These are phyloP conservation scores for Denticeps clupeoides DNA, from an alignment of 2,797 vertebrate species.

Conservation along the genomic window DNA sequence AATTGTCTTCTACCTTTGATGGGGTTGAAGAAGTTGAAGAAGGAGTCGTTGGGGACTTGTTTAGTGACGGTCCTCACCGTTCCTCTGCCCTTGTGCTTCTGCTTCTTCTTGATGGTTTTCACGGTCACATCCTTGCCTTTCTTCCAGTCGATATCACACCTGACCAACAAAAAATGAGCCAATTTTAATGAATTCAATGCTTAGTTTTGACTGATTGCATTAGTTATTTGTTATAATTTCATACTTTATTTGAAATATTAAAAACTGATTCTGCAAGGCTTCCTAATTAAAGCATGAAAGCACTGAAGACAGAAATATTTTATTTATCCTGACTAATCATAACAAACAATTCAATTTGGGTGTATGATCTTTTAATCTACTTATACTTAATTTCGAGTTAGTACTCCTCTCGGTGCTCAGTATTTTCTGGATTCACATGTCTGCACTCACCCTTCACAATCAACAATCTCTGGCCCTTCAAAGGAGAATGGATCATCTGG, in stretches of 20 bases:
- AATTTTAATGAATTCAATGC: not conserved
- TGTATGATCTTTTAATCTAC: not conserved
- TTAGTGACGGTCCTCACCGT: slow-evolving; percentile 89
- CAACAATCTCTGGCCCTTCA: slow-evolving; percentile 93
- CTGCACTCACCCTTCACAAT: slow-evolving; percentile 85
- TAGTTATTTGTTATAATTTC: too few species aligned
- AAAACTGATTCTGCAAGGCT: too few species aligned
- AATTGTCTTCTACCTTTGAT: slow-evolving; percentile 66
- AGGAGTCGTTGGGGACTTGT: slow-evolving; percentile 91
- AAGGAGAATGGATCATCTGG: slow-evolving; percentile 87
- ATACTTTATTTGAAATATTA: too few species aligned
- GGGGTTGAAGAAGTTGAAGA: slow-evolving; percentile 97
- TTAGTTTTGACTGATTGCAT: too few species aligned
- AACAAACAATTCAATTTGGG: not conserved
- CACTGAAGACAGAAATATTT: too few species aligned
- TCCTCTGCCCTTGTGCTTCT: slow-evolving; percentile 95
- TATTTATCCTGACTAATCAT: too few species aligned
- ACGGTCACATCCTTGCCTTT: slow-evolving; percentile 92
- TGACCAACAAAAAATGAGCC: slow-evolving; percentile 28
- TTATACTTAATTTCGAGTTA: not conserved
- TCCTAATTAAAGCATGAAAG: too few species aligned
- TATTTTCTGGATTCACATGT: not conserved
- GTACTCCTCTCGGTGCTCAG: not conserved
- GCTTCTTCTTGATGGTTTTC: slow-evolving; percentile 95
- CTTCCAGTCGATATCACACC: slow-evolving; percentile 92